Base-by-base conservation (phyloP, 1,140 invertebrate species). In the Euschistus heros region DNA sequence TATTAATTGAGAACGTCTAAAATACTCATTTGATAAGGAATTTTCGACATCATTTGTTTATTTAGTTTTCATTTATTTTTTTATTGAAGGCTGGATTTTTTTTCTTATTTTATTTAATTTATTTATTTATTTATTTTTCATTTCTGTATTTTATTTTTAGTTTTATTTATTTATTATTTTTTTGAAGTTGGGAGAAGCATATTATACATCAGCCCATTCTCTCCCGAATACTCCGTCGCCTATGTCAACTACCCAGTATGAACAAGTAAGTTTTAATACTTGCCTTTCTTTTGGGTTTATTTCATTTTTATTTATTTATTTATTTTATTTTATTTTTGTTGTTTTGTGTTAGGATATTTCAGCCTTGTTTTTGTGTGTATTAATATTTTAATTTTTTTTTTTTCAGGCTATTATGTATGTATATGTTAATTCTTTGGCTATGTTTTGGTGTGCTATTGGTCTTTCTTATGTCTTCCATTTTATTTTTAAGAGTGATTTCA, bases 211-310 rank as follows among this genome's bases (percentile, higher is more conserved):
- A 30, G 63, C 68, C 30, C 69, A 70, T 57, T 70, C 68, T 27
- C 66, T 70, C 13, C 69, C 69, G 20, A 68, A 64, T 27, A 66
- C 69, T 13, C 69, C 69, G 20, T 68, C 66, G 10, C 69, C 69
- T 18, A 46, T 70, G 57, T 68, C 68, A 26, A 64, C 68, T 18
- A 27, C 66, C 5, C 68, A 70, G 27, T 69, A 67, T 37, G 69
- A 70, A 42, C 66, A 68, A 60, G 69, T 70, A 68, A 66, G 66
- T 33, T 61, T 55, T 55, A 22, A 26, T 62, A 15, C 24, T 55
- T 50, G 20, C 24, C 4, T 37, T 20, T 47, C 22, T 46, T 37
- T 37, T 65, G 2, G 26, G 20, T 20, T 60, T 24, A 14, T 8
- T 60, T 59, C 0, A 22, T 24, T 42, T 65, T 14, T 22, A 18